These are phyloP conservation scores for Thermophis baileyi DNA, from an alignment of 2,113 vertebrate genomes.

Conservation along the genomic window DNA sequence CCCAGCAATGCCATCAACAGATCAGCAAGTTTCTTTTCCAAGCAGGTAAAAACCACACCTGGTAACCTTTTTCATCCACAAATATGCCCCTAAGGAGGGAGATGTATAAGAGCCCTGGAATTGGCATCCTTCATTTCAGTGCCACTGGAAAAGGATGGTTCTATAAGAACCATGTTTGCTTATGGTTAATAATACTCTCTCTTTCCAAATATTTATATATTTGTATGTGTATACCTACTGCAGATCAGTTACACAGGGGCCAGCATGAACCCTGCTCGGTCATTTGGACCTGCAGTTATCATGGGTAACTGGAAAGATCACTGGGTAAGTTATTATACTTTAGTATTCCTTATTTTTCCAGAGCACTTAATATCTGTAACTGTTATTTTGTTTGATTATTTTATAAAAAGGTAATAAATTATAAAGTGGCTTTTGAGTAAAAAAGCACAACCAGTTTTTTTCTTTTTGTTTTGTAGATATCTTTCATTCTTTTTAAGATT, in stretches of 20 bases:
- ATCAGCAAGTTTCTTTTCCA: background rate
- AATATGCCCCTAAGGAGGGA: background rate
- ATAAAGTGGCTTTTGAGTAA: background rate
- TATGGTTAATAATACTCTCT: background rate
- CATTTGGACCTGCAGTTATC: slow-evolving; percentile 89
- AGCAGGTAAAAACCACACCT: background rate
- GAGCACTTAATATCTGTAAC: background rate
- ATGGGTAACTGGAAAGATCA: slow-evolving; percentile 86
- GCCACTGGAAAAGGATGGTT: background rate
- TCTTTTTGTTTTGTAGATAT: background rate
- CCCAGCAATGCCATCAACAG: background rate
- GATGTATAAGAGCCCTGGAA: background rate
- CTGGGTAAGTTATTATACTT: slow-evolving; percentile 78
- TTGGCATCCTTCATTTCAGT: background rate
- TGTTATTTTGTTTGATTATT: background rate
- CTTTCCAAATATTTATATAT: slow-evolving; percentile 17
- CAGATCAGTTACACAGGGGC: slow-evolving; percentile 92
- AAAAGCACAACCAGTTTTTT: background rate
- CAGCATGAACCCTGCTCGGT: slow-evolving; percentile 94
- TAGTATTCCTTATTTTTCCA: background rate
- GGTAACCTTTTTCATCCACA: background rate
- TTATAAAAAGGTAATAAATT: background rate
- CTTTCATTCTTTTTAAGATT: background rate
- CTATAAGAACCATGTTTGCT: background rate
- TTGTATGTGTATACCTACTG: slow-evolving; percentile 30